These are phyloP conservation scores for Nemotelus nigrinus DNA, from an alignment of 2,888 invertebrate genomes.

Conservation along the genomic window DNA sequence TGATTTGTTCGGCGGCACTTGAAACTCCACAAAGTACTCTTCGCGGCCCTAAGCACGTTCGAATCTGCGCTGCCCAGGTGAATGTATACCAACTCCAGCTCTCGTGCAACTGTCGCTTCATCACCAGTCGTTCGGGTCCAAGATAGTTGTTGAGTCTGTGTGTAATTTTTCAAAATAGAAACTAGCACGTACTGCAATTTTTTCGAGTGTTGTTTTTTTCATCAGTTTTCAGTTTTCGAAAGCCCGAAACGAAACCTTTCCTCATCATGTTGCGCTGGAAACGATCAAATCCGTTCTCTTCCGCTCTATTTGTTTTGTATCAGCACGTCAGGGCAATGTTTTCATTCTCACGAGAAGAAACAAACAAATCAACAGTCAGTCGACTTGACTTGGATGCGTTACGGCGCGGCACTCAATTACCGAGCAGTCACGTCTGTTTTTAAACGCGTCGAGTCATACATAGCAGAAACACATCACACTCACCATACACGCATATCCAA, in stretches of 20 bases:
- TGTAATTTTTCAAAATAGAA: background rate
- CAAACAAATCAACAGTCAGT: constrained; percentile 25
- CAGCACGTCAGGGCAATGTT: constrained; percentile 27
- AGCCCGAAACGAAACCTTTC: background rate
- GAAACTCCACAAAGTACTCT: constrained; percentile 1
- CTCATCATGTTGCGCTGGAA: background rate
- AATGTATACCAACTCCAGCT: background rate
- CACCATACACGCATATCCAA: background rate
- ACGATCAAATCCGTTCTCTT: constrained; percentile 17
- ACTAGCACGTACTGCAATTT: constrained; percentile 13
- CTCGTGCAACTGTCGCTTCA: background rate
- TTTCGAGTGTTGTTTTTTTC: background rate
- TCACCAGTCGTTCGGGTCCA: background rate
- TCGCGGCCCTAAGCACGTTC: constrained; percentile 25
- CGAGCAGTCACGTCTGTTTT: constrained; percentile 38
- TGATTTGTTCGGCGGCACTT: constrained; percentile 15
- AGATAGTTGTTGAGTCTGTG: background rate
- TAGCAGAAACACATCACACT: background rate
- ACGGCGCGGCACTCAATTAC: constrained; percentile 28
- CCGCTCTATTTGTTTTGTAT: constrained; percentile 38
- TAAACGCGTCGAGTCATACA: constrained; percentile 4
- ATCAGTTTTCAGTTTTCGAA: background rate
- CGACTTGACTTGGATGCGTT: background rate
- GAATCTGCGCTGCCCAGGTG: constrained; percentile 11
- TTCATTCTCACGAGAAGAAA: constrained; percentile 27